These are phyloP conservation scores for Probaryconus sp. DNA, from an alignment of 1,140 invertebrate genomes.

Conservation along the genomic window DNA sequence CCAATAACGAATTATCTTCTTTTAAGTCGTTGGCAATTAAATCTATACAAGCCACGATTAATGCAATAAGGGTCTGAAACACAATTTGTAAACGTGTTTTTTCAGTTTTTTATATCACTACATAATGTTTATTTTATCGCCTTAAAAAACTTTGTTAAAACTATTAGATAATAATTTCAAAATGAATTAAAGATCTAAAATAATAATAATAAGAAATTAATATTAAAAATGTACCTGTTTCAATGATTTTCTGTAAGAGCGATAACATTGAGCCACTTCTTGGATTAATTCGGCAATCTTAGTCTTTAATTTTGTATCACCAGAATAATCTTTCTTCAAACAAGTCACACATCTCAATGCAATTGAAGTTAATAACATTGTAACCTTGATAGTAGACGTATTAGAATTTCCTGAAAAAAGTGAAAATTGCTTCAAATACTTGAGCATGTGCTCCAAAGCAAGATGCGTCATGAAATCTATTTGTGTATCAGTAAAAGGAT, in stretches of 20 bases:
- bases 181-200: neutral
- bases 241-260: constrained; percentile 66
- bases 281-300: constrained; percentile 69
- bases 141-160: too few species aligned
- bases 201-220: too few species aligned
- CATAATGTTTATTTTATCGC: too few species aligned
- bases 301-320: constrained; percentile 63
- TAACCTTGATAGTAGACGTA: constrained; percentile 56
- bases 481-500: constrained; percentile 62
- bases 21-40: constrained; percentile 67
- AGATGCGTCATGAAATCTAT: constrained; percentile 67
- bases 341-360: constrained; percentile 71
- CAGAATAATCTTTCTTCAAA: constrained; percentile 69
- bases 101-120: too few species aligned
- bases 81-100: neutral
- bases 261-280: constrained; percentile 71
- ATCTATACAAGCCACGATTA: constrained; percentile 71
- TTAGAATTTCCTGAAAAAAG: constrained; percentile 47
- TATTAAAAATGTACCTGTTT: constrained; percentile 63
- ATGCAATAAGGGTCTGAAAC: constrained; percentile 67
- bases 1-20: constrained; percentile 65
- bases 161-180: neutral
- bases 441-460: constrained; percentile 66
- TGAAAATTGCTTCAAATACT: constrained; percentile 64
- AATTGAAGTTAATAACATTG: constrained; percentile 71